Evolutionary conservation across 2,797 vertebrate species (phyloP), one percentile per base, ranked within the genome.

Genomic region (Streptopelia turtur): DNA sequence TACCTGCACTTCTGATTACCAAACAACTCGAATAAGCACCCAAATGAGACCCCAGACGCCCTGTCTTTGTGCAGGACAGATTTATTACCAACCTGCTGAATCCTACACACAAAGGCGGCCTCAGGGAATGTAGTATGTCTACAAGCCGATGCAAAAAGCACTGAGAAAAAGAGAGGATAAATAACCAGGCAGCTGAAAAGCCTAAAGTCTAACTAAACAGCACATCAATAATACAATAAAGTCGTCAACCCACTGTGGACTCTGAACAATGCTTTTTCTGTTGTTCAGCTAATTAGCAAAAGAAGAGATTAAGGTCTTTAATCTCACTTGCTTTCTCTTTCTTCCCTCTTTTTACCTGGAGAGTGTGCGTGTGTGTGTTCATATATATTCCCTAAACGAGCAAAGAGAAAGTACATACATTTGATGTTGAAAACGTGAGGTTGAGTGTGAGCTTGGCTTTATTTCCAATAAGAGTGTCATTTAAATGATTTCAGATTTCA

Each of bases 241-340:
- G 74, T 90, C 87, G 15, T 95, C 83, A 96, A 87, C 68, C 92
- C 69, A 63, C 90, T 76, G 68, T 28, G 86, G 87, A 91, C 87
- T 55, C 75, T 13, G 41, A 94, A 96, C 72, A 90, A 92, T 83
- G 86, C 37, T 72, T 87, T 95, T 93, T 91, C 92, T 93, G 71
- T 93, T 88, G 61, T 94, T 95, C 87, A 92, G 87, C 94, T 97
- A 97, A 98, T 98, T 96, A 96, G 90, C 83, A 95, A 97, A 94
- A 91, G 15, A 83, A 86, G 83, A 97, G 84, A 97, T 96, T 94
- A 95, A 95, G 66, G 84, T 84, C 66, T 96, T 97, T 93, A 95
- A 95, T 97, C 91, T 96, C n/a, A 60, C 63, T 84, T 68, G 7
- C 37, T 91, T 76, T 83, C 43, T 87, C 79, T 71, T 72, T 92